Evolutionary conservation across 1,140 invertebrate genomes (phyloP), one percentile per base, ranked within the genome.

Genomic region (Sinella curviseta): DNA sequence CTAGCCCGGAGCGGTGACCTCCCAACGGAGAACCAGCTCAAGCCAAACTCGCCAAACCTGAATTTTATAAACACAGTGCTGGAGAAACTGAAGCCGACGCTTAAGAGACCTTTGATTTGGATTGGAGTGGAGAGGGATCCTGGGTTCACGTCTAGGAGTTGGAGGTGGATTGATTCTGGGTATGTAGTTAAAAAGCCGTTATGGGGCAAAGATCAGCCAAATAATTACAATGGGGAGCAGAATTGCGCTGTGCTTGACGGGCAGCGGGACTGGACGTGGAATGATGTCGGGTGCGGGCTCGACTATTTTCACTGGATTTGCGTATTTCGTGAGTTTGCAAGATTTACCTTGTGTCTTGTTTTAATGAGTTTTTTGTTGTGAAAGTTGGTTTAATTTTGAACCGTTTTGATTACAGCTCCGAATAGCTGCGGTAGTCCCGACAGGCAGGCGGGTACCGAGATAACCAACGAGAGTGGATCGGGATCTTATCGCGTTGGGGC

Each of bases 171-270:
- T 26, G 92, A 94, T 85, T 24, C 83, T 94, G 94, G 93, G 30
- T 92, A 93, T 82, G 88, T 92, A 36, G 92, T 96, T 0, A 90
- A 89, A 16, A 92, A 91, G 81, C 94, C 94, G 4, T 89, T 92
- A 0, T 97, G 95, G 95, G 95, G 94, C 39, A 94, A 94, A 85
- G 95, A 96, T 84, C 95, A 97, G 85, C 95, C 95, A 0, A 97
- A 97, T 85, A 97, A 97, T 85, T 97, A 97, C 87, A 97, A 97
- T 84, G 94, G 95, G 0, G 94, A 97, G 85, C 95, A 97, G 86
- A 97, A 97, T 86, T 97, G 95, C 86, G 94, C 94, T 1, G 94
- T 97, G 8, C 87, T 97, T 77, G 95, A 97, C 84, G 95, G 95
- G 1, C 94, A 93, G 0, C 89, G 94, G 76, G 91, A 92, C 57